Conservation (phyloP, 2,797 vertebrate genomes). For the Rhinatrema bivittatum region DNA sequence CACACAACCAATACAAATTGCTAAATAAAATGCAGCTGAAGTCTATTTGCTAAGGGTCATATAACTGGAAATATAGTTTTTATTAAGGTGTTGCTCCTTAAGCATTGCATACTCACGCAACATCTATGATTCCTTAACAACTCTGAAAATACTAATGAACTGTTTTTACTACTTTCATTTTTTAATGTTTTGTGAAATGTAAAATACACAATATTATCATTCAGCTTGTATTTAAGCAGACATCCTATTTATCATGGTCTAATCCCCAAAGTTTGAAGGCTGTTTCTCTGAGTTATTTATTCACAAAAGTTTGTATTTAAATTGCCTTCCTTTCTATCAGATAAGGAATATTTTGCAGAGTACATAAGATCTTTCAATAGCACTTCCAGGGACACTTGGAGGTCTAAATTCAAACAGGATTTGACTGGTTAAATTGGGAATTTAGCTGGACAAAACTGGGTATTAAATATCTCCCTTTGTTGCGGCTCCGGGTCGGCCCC, state of each 20-base stretch:
- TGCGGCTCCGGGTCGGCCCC: too few relatives aligned
- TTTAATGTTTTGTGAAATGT: slow-evolving; percentile 5
- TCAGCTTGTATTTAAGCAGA: background rate
- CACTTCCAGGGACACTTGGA: too few relatives aligned
- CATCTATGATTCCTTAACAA: slow-evolving; percentile 4
- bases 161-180: slow-evolving; percentile 18
- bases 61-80: slow-evolving; percentile 36
- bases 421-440: too few relatives aligned
- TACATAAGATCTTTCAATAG: too few relatives aligned
- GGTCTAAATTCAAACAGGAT: too few relatives aligned
- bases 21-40: slow-evolving; percentile 33
- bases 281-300: background rate
- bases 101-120: slow-evolving; percentile 13
- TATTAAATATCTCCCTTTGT: too few relatives aligned
- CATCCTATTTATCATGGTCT: background rate
- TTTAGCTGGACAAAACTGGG: too few relatives aligned
- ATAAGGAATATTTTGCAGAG: too few relatives aligned
- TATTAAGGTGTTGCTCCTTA: slow-evolving; percentile 40
- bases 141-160: slow-evolving; percentile 24
- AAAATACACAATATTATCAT: slow-evolving; percentile 9
- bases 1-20: slow-evolving; percentile 33
- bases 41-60: slow-evolving; percentile 35
- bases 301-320: background rate
- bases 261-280: background rate
- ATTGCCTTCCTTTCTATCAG: background rate